Evolutionary conservation across 1,140 invertebrate species (phyloP).

Genomic region (Sogatella furcifera): DNA sequence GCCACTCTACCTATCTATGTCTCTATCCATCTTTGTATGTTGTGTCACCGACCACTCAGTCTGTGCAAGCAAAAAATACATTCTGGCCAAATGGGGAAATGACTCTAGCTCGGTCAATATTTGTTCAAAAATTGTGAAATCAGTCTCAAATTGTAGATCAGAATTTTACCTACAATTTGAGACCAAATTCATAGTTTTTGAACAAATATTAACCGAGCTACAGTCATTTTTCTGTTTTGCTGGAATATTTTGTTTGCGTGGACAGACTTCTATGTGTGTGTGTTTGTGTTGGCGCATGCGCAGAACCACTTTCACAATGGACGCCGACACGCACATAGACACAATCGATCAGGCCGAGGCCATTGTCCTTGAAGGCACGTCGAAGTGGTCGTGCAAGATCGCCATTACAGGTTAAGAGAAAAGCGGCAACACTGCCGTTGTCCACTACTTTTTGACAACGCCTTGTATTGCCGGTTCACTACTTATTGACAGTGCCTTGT

Average conservation of each 20-base stretch:
- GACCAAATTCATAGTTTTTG: too few species aligned
- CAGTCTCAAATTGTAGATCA: too few species aligned
- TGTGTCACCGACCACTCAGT: slow-evolving; percentile 14
- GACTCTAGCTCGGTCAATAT: too few species aligned
- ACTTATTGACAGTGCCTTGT: too few species aligned
- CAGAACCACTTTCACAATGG: slow-evolving; percentile 94
- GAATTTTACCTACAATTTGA: too few species aligned
- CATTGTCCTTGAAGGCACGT: slow-evolving; percentile 97
- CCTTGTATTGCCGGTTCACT: too few species aligned
- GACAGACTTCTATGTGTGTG: slow-evolving; percentile 32
- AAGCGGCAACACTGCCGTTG: background rate
- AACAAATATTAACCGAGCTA: too few species aligned
- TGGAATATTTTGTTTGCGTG: background rate
- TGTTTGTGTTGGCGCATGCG: slow-evolving; percentile 17
- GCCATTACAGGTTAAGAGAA: slow-evolving; percentile 80
- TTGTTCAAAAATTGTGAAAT: too few species aligned
- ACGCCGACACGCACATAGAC: slow-evolving; percentile 97
- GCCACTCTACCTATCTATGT: too few species aligned
- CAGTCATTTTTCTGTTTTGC: slow-evolving; percentile 2
- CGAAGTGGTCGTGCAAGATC: slow-evolving; percentile 99
- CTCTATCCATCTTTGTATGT: slow-evolving; percentile 6
- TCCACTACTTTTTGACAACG: too few species aligned
- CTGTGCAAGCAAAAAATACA: too few species aligned
- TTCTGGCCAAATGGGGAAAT: too few species aligned
- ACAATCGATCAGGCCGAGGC: slow-evolving; percentile 95